Conservation (phyloP, 1,140 invertebrate species). For the Solen grandis region DNA sequence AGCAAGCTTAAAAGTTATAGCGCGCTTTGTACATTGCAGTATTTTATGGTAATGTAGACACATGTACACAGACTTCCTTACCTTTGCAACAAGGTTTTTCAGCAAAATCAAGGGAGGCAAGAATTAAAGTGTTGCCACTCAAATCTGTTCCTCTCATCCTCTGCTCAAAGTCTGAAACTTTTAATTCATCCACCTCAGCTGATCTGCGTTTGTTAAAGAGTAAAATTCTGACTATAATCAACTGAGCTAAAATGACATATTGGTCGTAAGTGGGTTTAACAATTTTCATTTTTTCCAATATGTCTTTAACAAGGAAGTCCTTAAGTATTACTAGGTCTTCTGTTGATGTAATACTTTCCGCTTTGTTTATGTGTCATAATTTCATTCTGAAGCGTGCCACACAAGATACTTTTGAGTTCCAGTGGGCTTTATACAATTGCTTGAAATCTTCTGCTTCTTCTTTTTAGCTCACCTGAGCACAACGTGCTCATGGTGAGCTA, state of each 20-base stretch:
- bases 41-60: too few species aligned
- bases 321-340: slow-evolving; percentile 3
- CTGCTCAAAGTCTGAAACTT: not conserved
- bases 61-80: too few species aligned
- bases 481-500: too few species aligned
- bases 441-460: slow-evolving; percentile 4
- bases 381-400: not conserved
- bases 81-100: not conserved
- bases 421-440: not conserved
- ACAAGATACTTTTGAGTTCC: not conserved
- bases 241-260: not conserved
- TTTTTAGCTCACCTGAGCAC: too few species aligned
- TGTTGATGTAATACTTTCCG: not conserved
- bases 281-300: not conserved
- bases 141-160: not conserved
- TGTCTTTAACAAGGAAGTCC: not conserved
- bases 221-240: not conserved
- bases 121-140: slow-evolving; percentile 1
- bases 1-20: too few species aligned
- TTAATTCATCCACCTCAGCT: slow-evolving; percentile 6
- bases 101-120: not conserved
- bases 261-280: not conserved
- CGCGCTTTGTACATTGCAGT: too few species aligned
- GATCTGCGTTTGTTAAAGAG: slow-evolving; percentile 17
- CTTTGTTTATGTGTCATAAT: not conserved